Conservation (phyloP, 2,888 invertebrate species). For the Ectemnius lituratus region DNA sequence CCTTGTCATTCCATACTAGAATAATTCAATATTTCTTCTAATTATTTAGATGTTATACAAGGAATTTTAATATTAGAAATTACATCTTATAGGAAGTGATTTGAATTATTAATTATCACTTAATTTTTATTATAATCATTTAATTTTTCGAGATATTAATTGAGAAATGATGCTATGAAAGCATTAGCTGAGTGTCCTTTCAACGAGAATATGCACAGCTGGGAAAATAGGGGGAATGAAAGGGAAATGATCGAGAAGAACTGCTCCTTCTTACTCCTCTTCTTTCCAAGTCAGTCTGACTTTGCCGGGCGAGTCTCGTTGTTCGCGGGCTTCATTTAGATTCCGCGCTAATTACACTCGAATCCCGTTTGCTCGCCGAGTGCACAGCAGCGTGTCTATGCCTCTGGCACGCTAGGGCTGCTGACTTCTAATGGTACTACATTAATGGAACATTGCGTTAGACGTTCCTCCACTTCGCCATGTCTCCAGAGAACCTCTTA, state of each 20-base stretch:
- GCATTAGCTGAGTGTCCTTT: background rate
- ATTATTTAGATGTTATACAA: no score
- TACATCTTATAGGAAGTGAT: no score
- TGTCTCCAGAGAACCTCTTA: background rate
- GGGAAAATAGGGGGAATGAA: background rate
- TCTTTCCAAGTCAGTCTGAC: background rate
- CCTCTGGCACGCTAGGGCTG: constrained; percentile 17
- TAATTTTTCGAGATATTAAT: background rate
- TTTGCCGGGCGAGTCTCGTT: constrained; percentile 6
- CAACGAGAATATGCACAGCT: background rate
- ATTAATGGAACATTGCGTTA: constrained; percentile 30
- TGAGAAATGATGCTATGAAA: background rate
- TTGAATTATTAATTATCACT: no score
- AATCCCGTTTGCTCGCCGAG: constrained; percentile 19
- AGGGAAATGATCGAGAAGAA: background rate
- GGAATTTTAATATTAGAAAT: no score
- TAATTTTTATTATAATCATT: no score
- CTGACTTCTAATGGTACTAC: constrained; percentile 26
- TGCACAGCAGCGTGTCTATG: background rate
- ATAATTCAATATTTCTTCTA: no score
- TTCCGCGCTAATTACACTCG: constrained; percentile 47
- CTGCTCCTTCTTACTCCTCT: background rate
- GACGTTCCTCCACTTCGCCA: background rate
- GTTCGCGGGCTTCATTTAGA: constrained; percentile 37
- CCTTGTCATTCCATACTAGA: no score